phyloP scores from a whole-genome alignment of 2,888 invertebrate species.

The Drosophila cognata region DNA sequence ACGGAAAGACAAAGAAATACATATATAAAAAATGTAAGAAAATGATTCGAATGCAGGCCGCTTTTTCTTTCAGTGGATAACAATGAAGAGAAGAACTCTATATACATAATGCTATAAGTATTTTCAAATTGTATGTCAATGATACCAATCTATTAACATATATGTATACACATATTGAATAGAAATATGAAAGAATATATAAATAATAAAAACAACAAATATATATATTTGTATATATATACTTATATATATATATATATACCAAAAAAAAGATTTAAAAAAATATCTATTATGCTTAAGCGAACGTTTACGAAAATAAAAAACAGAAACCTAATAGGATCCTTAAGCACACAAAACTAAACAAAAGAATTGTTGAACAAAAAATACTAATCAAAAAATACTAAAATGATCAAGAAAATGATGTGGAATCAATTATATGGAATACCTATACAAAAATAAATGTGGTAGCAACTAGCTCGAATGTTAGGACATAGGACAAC shows the following conservation, averaged over 20 bases:
- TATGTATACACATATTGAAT: slow-evolving; percentile 44
- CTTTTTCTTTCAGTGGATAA: slow-evolving; percentile 7
- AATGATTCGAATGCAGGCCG: slow-evolving; percentile 6
- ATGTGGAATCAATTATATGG: slow-evolving; percentile 41
- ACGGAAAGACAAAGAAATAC: not conserved
- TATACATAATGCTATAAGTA: slow-evolving; percentile 41
- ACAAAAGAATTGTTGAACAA: slow-evolving; percentile 27
- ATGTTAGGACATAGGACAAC: slow-evolving; percentile 12
- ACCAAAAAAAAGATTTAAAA: slow-evolving; percentile 7
- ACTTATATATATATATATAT: slow-evolving; percentile 10
- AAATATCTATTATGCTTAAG: slow-evolving; percentile 57
- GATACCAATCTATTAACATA: slow-evolving; percentile 40
- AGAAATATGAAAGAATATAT: slow-evolving; percentile 35
- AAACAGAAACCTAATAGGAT: slow-evolving; percentile 2
- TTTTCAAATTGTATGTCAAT: slow-evolving; percentile 69
- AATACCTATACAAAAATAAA: slow-evolving; percentile 19
- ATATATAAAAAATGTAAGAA: not conserved
- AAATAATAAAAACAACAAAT: slow-evolving; percentile 21
- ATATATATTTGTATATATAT: slow-evolving; percentile 14
- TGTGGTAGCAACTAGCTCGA: slow-evolving; percentile 30
- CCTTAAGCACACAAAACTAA: slow-evolving; percentile 21
- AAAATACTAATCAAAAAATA: slow-evolving; percentile 2
- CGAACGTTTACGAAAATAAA: slow-evolving; percentile 19
- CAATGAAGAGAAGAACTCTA: slow-evolving; percentile 20
- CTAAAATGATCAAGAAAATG: slow-evolving; percentile 1